phyloP scores from a whole-genome alignment of 2,888 invertebrate genomes.

The Allolobophora icterica region DNA sequence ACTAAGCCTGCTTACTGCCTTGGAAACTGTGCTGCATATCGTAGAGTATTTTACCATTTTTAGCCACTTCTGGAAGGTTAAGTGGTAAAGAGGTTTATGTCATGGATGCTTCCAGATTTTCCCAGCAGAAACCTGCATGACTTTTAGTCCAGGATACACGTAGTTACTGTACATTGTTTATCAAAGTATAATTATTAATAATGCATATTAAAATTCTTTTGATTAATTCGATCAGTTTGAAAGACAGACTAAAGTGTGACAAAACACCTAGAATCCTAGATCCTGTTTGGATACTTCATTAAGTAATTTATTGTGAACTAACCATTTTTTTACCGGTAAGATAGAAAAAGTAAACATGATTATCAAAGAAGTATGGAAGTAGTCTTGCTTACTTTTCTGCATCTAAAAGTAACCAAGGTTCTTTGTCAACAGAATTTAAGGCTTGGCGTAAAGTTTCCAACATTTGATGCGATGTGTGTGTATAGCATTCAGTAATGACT shows the following conservation, averaged over 20 bases:
- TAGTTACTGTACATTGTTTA: too few relatives aligned
- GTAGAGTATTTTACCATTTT: background rate
- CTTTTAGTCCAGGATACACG: background rate
- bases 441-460: background rate
- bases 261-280: too few relatives aligned
- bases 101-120: background rate
- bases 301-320: background rate
- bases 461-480: background rate
- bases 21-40: background rate
- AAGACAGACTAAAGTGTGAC: background rate
- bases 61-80: background rate
- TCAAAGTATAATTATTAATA: background rate
- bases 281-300: background rate
- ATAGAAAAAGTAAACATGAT: background rate
- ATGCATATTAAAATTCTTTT: background rate
- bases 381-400: background rate
- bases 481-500: background rate
- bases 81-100: background rate
- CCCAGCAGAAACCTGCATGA: too few relatives aligned
- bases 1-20: background rate
- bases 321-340: too few relatives aligned
- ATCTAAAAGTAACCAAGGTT: background rate
- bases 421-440: background rate
- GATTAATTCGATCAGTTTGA: background rate
- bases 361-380: background rate